These are phyloP conservation scores for Tetragnatha versicolor DNA, from an alignment of 1,140 invertebrate species.

Conservation along the genomic window DNA sequence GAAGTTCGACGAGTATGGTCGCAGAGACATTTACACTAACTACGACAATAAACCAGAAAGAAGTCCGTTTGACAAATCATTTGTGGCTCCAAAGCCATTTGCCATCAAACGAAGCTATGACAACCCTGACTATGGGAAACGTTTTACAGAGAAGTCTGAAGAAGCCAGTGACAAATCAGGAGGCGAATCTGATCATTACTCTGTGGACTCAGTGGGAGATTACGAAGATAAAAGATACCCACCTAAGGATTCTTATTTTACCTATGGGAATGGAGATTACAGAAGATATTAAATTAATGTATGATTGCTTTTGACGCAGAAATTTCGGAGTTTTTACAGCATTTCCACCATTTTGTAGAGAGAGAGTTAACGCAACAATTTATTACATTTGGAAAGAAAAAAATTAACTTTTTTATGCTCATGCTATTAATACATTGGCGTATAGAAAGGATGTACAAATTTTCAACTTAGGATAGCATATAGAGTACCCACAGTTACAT, in stretches of 20 bases:
- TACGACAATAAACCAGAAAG: not conserved
- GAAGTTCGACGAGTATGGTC: slow-evolving; percentile 25
- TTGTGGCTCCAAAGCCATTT: not conserved
- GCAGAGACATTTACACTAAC: slow-evolving; percentile 40
- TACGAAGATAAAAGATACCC: not conserved
- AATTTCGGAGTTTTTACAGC: too few relatives aligned
- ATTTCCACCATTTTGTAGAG: too few relatives aligned
- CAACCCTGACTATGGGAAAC: not conserved
- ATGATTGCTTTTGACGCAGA: too few relatives aligned
- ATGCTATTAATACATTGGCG: too few relatives aligned
- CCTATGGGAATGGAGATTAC: slow-evolving; percentile 28
- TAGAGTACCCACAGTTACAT: too few relatives aligned
- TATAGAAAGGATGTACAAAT: too few relatives aligned
- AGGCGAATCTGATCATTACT: not conserved
- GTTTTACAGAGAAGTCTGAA: not conserved
- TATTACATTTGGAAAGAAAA: too few relatives aligned
- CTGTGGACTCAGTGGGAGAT: not conserved
- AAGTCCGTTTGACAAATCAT: not conserved
- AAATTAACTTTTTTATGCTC: too few relatives aligned
- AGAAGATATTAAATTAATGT: slow-evolving; percentile 25
- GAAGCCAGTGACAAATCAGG: not conserved
- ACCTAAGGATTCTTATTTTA: slow-evolving; percentile 18
- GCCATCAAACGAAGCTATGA: slow-evolving; percentile 36
- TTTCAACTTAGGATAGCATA: too few relatives aligned
- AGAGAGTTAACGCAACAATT: too few relatives aligned